Base-by-base conservation (phyloP, 2,113 vertebrate genomes). In the Corydoras maculifer region DNA sequence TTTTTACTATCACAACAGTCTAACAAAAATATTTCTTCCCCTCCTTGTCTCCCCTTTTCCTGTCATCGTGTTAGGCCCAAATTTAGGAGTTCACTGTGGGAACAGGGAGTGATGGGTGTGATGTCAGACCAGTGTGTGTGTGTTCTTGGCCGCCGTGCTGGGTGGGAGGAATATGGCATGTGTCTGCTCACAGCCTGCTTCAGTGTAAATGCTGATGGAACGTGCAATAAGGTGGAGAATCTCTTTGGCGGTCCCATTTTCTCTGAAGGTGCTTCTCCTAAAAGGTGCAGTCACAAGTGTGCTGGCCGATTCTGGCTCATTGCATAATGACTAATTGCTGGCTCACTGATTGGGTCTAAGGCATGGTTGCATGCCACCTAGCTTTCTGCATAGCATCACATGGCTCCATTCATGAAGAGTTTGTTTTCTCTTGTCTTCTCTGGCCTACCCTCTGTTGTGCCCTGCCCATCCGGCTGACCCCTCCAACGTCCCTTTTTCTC, bases 141-240 rank as follows among this genome's bases (percentile, higher is more conserved):
- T 43, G 35, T 82, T 81, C 77, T 77, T 69, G 70, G 69, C 75
- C 76, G 76, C 76, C 67, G n/a, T 1, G 64, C 78, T 65, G 81
- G 81, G 69, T 76, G 73, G 72, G 82, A 83, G 83, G 80, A 85
- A 86, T 86, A 73, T 73, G 76, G 62, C 73, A 75, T 77, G 82
- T 80, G 81, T 85, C 83, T 81, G 82, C 79, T 85, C 83, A 85
- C 76, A 82, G 75, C 81, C 80, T 72, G 74, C 79, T 79, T 72
- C 77, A 75, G 72, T 79, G 78, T 76, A 76, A 78, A 73, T 68
- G 71, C 79, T 90, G 88, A 89, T 86, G 88, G 85, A 89, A 89
- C 84, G 15, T 76, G 57, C 80, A 57, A 72, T 85, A 86, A 86
- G 48, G 68, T 75, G 69, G 75, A 74, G 72, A 63, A 73, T 80